phyloP scores from a whole-genome alignment of 2,113 vertebrate species.

The Alectura lathami region DNA sequence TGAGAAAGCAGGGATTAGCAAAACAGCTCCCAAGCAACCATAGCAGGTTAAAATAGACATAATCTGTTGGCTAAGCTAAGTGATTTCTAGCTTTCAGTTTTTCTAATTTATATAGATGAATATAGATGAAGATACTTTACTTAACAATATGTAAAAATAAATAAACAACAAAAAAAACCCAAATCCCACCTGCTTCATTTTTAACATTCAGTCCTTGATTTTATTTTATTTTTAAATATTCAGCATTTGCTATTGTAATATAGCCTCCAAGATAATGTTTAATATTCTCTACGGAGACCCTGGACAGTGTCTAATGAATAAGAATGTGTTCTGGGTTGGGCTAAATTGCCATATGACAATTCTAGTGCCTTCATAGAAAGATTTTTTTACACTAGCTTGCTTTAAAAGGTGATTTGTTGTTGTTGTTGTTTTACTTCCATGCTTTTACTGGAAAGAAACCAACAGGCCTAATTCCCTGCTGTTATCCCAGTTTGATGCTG shows the following conservation, averaged over 20 bases:
- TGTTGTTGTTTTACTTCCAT: neutral
- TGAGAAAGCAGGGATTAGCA: constrained; percentile 54
- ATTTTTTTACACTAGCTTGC: neutral
- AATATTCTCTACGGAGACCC: neutral
- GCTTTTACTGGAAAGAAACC: neutral
- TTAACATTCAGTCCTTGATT: neutral
- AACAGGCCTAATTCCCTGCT: neutral
- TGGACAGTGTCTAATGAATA: constrained; percentile 18
- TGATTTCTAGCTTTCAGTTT: constrained; percentile 10
- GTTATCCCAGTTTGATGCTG: neutral
- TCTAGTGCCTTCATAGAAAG: neutral
- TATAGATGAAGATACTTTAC: neutral
- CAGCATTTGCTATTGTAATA: neutral
- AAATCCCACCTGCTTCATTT: neutral
- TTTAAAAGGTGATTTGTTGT: neutral
- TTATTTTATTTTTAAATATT: neutral
- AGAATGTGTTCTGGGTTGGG: constrained; percentile 22
- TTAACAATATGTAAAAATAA: neutral
- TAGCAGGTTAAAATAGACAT: constrained; percentile 39
- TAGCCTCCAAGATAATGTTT: neutral
- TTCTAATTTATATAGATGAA: neutral
- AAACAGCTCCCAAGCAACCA: constrained; percentile 39
- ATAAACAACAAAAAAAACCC: neutral
- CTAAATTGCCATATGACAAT: constrained; percentile 25
- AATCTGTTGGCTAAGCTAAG: neutral